Evolutionary conservation across 1,140 invertebrate genomes (phyloP).

Genomic region (Himalopsyche phryganea): DNA sequence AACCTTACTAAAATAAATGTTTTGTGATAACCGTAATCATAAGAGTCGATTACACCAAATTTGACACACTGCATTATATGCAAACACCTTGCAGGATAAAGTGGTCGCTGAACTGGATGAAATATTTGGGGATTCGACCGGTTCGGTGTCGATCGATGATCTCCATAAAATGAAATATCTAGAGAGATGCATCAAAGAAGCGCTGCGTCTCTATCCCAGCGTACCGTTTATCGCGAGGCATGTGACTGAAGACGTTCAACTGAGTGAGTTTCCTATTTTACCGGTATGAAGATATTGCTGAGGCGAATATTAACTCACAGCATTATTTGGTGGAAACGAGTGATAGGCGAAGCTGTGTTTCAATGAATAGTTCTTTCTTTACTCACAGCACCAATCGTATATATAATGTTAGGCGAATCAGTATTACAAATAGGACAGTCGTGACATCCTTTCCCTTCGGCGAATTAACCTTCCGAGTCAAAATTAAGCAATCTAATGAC

Average conservation of each 20-base stretch:
- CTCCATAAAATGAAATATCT: slow-evolving; percentile 55
- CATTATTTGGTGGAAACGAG: not conserved
- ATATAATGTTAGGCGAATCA: not conserved
- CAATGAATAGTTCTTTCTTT: not conserved
- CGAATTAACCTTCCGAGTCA: too few species aligned
- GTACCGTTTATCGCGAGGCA: slow-evolving; percentile 57
- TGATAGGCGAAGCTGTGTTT: not conserved
- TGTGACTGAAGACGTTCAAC: slow-evolving; percentile 42
- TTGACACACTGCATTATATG: too few species aligned
- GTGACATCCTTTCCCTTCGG: too few species aligned
- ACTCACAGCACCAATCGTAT: not conserved
- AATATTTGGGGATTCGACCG: slow-evolving; percentile 55
- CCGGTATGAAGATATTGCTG: not conserved
- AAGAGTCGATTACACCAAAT: too few species aligned
- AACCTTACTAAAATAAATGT: not conserved
- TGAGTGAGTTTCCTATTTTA: slow-evolving; percentile 39
- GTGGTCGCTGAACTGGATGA: slow-evolving; percentile 60
- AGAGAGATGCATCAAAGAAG: slow-evolving; percentile 63
- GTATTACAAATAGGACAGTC: not conserved
- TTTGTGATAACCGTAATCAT: not conserved
- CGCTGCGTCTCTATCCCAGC: slow-evolving; percentile 58
- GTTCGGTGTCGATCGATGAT: slow-evolving; percentile 56
- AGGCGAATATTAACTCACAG: not conserved
- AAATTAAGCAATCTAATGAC: too few species aligned
- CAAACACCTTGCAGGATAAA: slow-evolving; percentile 42